Evolutionary conservation across 1,140 invertebrate genomes (phyloP).

Genomic region (Periplaneta americana): DNA sequence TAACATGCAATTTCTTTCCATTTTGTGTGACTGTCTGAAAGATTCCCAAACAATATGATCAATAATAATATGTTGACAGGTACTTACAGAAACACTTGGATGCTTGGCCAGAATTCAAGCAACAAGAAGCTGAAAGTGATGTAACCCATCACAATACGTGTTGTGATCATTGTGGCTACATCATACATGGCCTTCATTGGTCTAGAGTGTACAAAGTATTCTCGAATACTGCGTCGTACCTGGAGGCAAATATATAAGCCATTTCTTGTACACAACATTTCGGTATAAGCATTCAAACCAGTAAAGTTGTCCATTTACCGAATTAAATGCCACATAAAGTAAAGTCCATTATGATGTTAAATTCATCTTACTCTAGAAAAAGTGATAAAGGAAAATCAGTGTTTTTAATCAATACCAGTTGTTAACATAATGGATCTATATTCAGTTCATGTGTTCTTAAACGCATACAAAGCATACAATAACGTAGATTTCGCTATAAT

Average conservation of each 20-base stretch:
- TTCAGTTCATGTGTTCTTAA: too few relatives aligned
- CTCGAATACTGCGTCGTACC: slow-evolving; percentile 67
- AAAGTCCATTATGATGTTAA: neutral
- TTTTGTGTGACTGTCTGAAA: too few relatives aligned
- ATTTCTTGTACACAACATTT: too few relatives aligned
- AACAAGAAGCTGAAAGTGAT: slow-evolving; percentile 84
- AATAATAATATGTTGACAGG: too few relatives aligned
- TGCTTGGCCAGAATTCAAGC: slow-evolving; percentile 68
- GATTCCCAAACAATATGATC: too few relatives aligned
- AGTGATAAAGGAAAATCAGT: too few relatives aligned
- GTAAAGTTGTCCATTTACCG: neutral
- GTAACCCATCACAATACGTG: slow-evolving; percentile 79
- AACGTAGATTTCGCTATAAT: too few relatives aligned
- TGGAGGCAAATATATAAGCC: slow-evolving; percentile 33
- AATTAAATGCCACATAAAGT: neutral
- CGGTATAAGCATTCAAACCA: neutral
- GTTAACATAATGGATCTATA: too few relatives aligned
- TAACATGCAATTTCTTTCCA: too few relatives aligned
- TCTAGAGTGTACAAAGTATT: slow-evolving; percentile 62
- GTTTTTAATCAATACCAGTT: too few relatives aligned
- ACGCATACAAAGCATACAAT: too few relatives aligned
- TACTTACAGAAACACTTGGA: slow-evolving; percentile 61
- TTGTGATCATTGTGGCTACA: slow-evolving; percentile 65
- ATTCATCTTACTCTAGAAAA: neutral
- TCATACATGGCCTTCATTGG: slow-evolving; percentile 68